These are phyloP conservation scores for Macropodus opercularis DNA, from an alignment of 2,797 vertebrate species.

Conservation along the genomic window DNA sequence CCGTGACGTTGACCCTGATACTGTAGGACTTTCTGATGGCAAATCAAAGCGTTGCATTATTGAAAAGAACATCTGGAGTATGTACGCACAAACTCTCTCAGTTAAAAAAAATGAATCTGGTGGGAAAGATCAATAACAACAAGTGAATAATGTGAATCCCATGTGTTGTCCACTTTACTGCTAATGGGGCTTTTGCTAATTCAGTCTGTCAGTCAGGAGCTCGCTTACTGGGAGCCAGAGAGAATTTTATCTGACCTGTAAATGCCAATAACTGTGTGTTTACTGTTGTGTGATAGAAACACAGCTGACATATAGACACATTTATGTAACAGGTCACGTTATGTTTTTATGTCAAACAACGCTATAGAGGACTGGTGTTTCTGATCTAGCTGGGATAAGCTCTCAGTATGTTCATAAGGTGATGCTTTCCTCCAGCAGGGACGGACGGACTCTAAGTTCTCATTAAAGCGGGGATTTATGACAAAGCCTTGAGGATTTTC, in stretches of 20 bases:
- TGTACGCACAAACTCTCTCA: too few species aligned
- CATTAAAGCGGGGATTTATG: conserved; percentile 61
- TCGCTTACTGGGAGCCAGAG: conserved; percentile 1
- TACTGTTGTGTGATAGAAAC: conserved; percentile 3
- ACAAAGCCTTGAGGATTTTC: conserved; percentile 57
- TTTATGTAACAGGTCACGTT: too few species aligned
- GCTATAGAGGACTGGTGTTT: conserved; percentile 42
- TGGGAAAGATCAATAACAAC: too few species aligned
- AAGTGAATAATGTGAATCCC: neutral
- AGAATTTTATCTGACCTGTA: conserved; percentile 4
- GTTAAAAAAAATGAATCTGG: too few species aligned
- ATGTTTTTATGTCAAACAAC: conserved; percentile 1
- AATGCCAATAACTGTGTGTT: conserved; percentile 3
- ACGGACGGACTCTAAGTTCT: conserved; percentile 52
- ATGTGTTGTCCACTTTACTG: conserved; percentile 5
- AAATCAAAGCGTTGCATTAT: too few species aligned
- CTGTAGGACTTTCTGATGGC: too few species aligned
- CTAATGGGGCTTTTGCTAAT: conserved; percentile 13
- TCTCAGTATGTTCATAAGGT: conserved; percentile 41
- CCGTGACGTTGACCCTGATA: too few species aligned
- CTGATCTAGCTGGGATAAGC: conserved; percentile 57
- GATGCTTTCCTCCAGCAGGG: conserved; percentile 38
- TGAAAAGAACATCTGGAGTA: too few species aligned
- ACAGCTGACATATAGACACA: too few species aligned
- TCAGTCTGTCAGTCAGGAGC: conserved; percentile 8